Evolutionary conservation across 1,140 invertebrate species (phyloP), one percentile per base, ranked within the genome.

Genomic region (Aplysia californica): DNA sequence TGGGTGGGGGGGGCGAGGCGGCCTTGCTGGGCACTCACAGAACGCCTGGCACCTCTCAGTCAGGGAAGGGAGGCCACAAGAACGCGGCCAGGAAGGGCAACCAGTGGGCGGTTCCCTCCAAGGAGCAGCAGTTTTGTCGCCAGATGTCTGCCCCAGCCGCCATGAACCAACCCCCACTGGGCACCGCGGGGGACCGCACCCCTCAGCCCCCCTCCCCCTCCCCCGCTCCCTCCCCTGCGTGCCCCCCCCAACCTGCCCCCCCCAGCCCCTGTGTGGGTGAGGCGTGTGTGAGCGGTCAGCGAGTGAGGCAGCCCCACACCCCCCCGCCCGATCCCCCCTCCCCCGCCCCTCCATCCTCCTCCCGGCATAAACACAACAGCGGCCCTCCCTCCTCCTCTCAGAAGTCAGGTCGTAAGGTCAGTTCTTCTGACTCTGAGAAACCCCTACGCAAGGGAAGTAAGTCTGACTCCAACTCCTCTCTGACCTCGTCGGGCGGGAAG

Each of bases 341-440:
- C 31, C 41, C 10, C 44, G 44, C 6, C 64, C 21, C 26, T 3
- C 64, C 23, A 10, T 4, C 64, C 26, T 23, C 15, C 3, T 36
- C 72, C 6, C 55, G 72, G 21, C 72, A 66, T 4, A 75, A 75
- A 33, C 72, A 75, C 41, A 31, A 23, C 33, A 75, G 72, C 31
- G 72, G 72, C 0, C 58, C 69, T 1, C 58, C 69, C 31, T 56
- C 15, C 6, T 75, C 72, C 1, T 75, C 72, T 10, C 71, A 73
- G 38, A 75, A 75, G 31, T 65, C 36, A 3, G 4, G 39, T 10
- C 44, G 36, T 23, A 71, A 33, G 31, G 23, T 31, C 23, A 44
- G 36, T 26, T 41, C 38, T 21, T 69, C 38, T 15, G 61, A 75
- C 72, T 31, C 36, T 50, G 58, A 73, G 55, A 73, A 38, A 50